A percentile compares a stretch with the other conserved stretches of the same genome.
Conservation (phyloP, 2,888 invertebrate genomes). For the Ochropleura plecta region DNA sequence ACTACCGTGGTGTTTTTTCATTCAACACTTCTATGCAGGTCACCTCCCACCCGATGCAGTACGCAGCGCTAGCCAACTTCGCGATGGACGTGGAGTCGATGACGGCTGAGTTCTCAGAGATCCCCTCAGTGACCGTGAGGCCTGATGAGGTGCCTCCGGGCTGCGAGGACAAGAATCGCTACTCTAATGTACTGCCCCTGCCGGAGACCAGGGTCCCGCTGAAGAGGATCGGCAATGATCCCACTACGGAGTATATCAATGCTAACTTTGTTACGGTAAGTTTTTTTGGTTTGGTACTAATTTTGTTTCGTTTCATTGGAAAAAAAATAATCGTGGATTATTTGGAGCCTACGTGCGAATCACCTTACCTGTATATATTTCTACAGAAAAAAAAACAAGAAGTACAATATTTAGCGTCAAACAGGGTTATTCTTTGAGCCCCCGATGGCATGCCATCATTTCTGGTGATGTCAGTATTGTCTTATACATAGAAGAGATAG, state of each 20-base stretch:
- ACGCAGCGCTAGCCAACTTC: slow-evolving; percentile 94
- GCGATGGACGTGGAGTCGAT: slow-evolving; percentile 93
- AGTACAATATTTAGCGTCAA: background rate
- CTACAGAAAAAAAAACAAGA: background rate
- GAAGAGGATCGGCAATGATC: slow-evolving; percentile 93
- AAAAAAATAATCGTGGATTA: background rate
- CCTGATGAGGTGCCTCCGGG: slow-evolving; percentile 96
- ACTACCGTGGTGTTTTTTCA: no score
- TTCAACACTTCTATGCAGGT: slow-evolving; percentile 79
- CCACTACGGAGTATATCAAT: slow-evolving; percentile 97
- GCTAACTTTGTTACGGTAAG: slow-evolving; percentile 97
- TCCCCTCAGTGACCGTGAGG: slow-evolving; percentile 94
- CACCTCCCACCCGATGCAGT: slow-evolving; percentile 94
- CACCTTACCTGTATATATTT: background rate
- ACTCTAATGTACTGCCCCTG: slow-evolving; percentile 98
- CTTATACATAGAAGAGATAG: background rate
- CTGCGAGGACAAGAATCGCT: slow-evolving; percentile 97
- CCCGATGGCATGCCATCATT: background rate
- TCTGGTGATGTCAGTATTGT: background rate
- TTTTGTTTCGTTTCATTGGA: background rate
- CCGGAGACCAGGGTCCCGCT: slow-evolving; percentile 97
- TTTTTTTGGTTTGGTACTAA: slow-evolving; percentile 46
- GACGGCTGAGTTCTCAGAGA: slow-evolving; percentile 95
- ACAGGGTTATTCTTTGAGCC: background rate
- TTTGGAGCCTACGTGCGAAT: background rate